Percentiles rank a stretch among this genome's conserved stretches.
phyloP scores from a whole-genome alignment of 2,797 vertebrate genomes.

The Spheniscus humboldti region DNA sequence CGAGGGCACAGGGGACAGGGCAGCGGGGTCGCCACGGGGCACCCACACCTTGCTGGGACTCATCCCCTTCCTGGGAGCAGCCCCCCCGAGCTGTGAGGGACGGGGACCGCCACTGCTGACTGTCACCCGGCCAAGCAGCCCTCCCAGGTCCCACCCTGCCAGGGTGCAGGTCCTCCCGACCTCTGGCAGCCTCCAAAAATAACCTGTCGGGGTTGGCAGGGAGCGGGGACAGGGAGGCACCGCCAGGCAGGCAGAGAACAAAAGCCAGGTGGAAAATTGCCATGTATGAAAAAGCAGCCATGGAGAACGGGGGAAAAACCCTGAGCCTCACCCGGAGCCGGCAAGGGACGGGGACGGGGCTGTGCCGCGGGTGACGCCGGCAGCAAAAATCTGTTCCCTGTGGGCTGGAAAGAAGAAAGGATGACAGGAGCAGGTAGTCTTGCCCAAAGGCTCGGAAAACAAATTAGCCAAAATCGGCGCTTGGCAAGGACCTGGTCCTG shows the following conservation, averaged over 20 bases:
- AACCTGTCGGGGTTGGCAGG: fast-evolving
- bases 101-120: fast-evolving
- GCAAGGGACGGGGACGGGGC: fast-evolving
- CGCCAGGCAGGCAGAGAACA: fast-evolving
- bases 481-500: background rate
- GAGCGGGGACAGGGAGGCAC: background rate
- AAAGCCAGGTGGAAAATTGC: background rate
- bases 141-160: too few relatives aligned
- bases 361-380: fast-evolving
- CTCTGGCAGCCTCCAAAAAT: background rate
- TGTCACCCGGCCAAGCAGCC: fast-evolving
- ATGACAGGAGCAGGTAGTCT: background rate
- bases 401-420: background rate
- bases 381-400: background rate
- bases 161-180: background rate
- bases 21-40: too few relatives aligned
- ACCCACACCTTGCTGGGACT: background rate
- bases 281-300: fast-evolving
- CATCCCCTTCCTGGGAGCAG: too few relatives aligned
- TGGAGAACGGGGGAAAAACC: fast-evolving
- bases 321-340: fast-evolving
- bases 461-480: fast-evolving
- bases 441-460: background rate
- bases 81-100: background rate
- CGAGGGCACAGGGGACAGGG: fast-evolving